These are phyloP conservation scores for Antheraea mylitta DNA, from an alignment of 1,140 invertebrate genomes.

Conservation along the genomic window DNA sequence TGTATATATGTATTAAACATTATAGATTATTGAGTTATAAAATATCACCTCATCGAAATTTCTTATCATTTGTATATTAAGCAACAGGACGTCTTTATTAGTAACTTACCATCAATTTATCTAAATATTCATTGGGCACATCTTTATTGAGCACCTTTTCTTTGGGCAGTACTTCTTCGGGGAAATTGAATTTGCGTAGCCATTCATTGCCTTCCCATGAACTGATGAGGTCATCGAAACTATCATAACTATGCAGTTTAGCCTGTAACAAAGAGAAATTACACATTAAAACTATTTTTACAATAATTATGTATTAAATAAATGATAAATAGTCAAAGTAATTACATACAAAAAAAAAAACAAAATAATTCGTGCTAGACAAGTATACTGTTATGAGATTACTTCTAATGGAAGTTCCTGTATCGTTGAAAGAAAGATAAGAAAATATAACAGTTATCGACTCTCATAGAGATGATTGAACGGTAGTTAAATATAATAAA, in stretches of 20 bases:
- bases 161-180: slow-evolving; percentile 51
- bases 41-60: background rate
- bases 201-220: slow-evolving; percentile 47
- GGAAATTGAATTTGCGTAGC: slow-evolving; percentile 50
- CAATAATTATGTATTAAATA: background rate
- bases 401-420: no score
- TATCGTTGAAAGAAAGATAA: no score
- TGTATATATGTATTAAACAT: background rate
- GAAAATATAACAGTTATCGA: no score
- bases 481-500: no score
- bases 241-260: slow-evolving; percentile 50
- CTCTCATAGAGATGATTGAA: no score
- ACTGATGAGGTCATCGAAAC: slow-evolving; percentile 45
- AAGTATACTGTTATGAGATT: no score
- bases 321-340: no score
- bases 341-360: no score
- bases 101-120: slow-evolving; percentile 47
- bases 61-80: background rate
- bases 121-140: slow-evolving; percentile 42
- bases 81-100: background rate
- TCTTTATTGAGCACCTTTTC: slow-evolving; percentile 42
- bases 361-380: no score
- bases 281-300: background rate
- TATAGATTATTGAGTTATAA: background rate
- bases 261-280: slow-evolving; percentile 55